Evolutionary conservation across 2,113 vertebrate genomes (phyloP).

Genomic region (Tetraodon nigroviridis): DNA sequence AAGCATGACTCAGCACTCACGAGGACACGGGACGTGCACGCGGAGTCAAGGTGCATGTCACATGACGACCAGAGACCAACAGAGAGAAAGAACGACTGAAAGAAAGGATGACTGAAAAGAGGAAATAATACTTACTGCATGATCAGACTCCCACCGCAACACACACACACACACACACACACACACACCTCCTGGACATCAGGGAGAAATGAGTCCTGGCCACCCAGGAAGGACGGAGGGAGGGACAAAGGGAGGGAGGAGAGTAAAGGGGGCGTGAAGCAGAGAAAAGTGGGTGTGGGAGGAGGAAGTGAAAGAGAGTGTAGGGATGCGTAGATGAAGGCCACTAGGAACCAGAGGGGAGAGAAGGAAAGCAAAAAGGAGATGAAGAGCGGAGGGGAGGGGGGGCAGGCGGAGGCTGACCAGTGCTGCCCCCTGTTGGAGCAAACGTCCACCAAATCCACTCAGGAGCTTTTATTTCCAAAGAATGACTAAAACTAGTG

Average conservation of each 20-base stretch:
- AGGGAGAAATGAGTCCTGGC: conserved; percentile 16
- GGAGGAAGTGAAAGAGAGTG: background rate
- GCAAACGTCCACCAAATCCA: background rate
- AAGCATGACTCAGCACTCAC: conserved; percentile 38
- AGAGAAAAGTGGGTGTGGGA: too few relatives aligned
- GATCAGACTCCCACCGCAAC: conserved; percentile 26
- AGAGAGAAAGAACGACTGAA: background rate
- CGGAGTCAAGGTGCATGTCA: background rate
- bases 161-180: conserved; percentile 10
- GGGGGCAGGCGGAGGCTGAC: background rate
- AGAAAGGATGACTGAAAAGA: background rate
- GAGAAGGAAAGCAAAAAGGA: conserved; percentile 2
- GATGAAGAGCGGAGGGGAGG: too few relatives aligned
- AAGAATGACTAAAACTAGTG: conserved; percentile 39
- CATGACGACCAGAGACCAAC: background rate
- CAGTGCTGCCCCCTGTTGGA: conserved; percentile 9
- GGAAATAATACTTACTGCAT: conserved; percentile 50
- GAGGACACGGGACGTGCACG: conserved; percentile 28
- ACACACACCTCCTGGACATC: conserved; percentile 24
- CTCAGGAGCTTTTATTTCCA: conserved; percentile 58
- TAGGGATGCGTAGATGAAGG: too few relatives aligned
- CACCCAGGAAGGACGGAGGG: background rate
- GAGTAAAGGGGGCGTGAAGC: too few relatives aligned
- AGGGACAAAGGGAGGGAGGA: too few relatives aligned
- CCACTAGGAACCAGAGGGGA: too few relatives aligned